phyloP scores from a whole-genome alignment of 2,113 vertebrate genomes.

The Hydropotes inermis region DNA sequence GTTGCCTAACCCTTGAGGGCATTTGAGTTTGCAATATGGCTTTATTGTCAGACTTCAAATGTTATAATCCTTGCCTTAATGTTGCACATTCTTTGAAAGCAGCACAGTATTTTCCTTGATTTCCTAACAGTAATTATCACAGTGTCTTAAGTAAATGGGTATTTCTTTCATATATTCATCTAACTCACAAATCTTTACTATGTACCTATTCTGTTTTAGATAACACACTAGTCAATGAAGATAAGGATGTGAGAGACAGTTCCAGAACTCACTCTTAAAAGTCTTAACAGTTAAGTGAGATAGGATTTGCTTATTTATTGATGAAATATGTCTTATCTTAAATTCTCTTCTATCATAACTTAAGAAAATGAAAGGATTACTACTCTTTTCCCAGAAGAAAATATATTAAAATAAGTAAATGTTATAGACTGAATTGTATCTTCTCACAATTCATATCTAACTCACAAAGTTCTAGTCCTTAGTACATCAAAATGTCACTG shows the following conservation, averaged over 20 bases:
- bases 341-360: background rate
- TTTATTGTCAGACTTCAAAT: slow-evolving; percentile 59
- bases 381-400: background rate
- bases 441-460: background rate
- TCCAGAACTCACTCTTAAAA: background rate
- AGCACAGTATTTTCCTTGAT: background rate
- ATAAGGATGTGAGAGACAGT: background rate
- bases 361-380: background rate
- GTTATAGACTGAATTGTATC: background rate
- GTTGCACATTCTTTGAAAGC: slow-evolving; percentile 8
- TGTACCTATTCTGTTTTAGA: background rate
- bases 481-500: background rate
- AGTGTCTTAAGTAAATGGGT: slow-evolving; percentile 25
- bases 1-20: background rate
- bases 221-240: background rate
- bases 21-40: background rate
- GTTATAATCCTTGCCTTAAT: slow-evolving; percentile 30
- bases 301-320: background rate
- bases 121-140: slow-evolving; percentile 49
- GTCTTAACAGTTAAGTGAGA: background rate
- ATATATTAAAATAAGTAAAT: background rate
- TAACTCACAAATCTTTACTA: background rate
- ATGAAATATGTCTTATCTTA: background rate
- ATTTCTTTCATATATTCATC: background rate
- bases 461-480: background rate